Base-by-base conservation (phyloP, 1,140 invertebrate species). In the Hyphantria cunea region DNA sequence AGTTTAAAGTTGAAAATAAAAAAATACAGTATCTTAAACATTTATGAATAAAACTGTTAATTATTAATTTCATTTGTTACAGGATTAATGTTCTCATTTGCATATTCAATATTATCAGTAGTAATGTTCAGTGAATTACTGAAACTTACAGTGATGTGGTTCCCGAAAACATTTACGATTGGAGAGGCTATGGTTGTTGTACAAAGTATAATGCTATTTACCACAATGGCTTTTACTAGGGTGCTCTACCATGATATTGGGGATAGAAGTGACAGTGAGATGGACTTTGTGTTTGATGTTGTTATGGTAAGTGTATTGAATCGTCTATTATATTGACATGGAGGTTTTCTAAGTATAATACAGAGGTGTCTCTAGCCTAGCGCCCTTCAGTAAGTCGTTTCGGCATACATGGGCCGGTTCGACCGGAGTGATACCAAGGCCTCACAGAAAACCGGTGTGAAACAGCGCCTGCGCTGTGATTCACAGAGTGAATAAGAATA, bases 171-270 rank as follows among this genome's bases (percentile, higher is more conserved):
- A 56, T 90, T 87, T 58, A 90, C 85, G 9, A 34, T 89, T 6
- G 87, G 87, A 14, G 87, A 90, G 66, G 84, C 84, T 6, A 82
- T 86, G 68, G 48, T 90, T 8, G 76, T 87, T 0, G 39, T 56
- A 8, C 85, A 90, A 55, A 65, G 70, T 13, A 45, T 79, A 8
- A 48, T 75, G 0, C 44, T 90, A n/a, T 78, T 79, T 52, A 10
- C 11, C 8, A 45, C 64, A 0, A 74, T 72, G 58, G 64, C 62
- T 8, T 5, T 73, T 0, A 32, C 63, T 0, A 79, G 73, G 54
- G 61, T 70, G 6, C 52, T 78, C 6, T 64, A 55, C 6, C 62
- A 55, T 41, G 52, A 74, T 25, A 39, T 76, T 25, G 42, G 68
- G 6, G 60, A 73, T 52, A 56, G 69, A 17, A 34, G 63, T 56